Evolutionary conservation across 2,113 vertebrate genomes (phyloP).

Genomic region (Silurus meridionalis): DNA sequence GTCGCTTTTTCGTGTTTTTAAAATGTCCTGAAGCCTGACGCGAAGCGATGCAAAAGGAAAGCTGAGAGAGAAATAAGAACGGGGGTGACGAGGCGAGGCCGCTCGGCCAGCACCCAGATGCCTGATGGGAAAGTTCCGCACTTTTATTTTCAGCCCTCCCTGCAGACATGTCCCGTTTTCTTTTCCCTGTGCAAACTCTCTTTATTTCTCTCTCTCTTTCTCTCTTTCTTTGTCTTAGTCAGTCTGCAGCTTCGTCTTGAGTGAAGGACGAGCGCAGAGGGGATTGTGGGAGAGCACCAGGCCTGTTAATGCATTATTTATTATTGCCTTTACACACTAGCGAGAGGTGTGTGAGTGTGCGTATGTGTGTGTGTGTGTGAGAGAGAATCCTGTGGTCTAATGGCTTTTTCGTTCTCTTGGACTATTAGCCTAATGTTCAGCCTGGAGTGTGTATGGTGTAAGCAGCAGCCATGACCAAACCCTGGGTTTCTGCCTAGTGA

Average conservation of each 20-base stretch:
- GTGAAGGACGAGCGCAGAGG: not conserved
- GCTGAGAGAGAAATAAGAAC: not conserved
- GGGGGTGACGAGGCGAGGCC: constrained; percentile 49
- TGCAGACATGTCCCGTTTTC: constrained; percentile 79
- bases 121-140: constrained; percentile 76
- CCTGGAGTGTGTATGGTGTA: not conserved
- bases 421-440: constrained; percentile 2
- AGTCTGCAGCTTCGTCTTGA: constrained; percentile 1
- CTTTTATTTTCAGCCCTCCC: constrained; percentile 80
- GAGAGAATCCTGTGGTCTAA: not conserved
- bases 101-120: constrained; percentile 69
- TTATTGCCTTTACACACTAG: not conserved
- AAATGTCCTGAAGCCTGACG: not conserved
- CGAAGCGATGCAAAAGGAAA: not conserved
- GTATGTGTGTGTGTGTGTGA: constrained; percentile 34
- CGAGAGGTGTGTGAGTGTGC: not conserved
- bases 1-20: not conserved
- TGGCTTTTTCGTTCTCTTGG: not conserved
- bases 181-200: not conserved
- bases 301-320: not conserved
- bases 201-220: not conserved
- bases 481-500: not conserved
- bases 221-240: not conserved
- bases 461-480: not conserved
- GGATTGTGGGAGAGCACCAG: not conserved